These are phyloP conservation scores for Spicauda simplicius DNA, from an alignment of 2,888 invertebrate genomes.

Conservation along the genomic window DNA sequence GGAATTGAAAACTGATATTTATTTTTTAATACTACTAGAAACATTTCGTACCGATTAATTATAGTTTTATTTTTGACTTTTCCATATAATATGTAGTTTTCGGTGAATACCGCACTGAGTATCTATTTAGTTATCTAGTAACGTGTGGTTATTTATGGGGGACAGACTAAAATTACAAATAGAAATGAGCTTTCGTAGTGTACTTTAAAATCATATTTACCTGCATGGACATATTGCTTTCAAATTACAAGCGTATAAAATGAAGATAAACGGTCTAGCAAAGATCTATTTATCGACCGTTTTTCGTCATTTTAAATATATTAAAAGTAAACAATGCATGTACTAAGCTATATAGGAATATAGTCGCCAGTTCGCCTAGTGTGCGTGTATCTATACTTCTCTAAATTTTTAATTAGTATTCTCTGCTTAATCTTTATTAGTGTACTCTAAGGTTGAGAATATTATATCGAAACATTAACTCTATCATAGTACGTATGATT, in stretches of 20 bases:
- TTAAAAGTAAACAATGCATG: neutral
- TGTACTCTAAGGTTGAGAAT: constrained; percentile 62
- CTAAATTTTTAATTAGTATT: constrained; percentile 59
- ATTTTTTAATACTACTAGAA: too few relatives aligned
- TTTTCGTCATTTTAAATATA: constrained; percentile 22
- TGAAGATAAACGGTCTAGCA: constrained; percentile 22
- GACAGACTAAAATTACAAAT: neutral
- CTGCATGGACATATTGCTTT: neutral
- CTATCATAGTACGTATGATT: constrained; percentile 58
- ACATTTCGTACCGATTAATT: too few relatives aligned
- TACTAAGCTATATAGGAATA: constrained; percentile 40
- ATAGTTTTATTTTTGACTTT: too few relatives aligned
- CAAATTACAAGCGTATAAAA: neutral
- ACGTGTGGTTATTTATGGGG: neutral
- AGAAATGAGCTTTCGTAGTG: neutral
- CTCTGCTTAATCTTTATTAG: constrained; percentile 59
- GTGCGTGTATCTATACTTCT: constrained; percentile 68
- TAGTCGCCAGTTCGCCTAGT: constrained; percentile 72
- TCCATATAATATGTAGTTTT: neutral
- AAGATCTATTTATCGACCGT: constrained; percentile 24
- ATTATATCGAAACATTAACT: constrained; percentile 58
- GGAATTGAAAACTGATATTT: too few relatives aligned
- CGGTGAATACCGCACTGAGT: neutral
- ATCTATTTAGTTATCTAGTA: neutral
- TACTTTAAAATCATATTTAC: constrained; percentile 6